Conservation (phyloP, 2,888 invertebrate genomes). For the Entomobrya proxima region DNA sequence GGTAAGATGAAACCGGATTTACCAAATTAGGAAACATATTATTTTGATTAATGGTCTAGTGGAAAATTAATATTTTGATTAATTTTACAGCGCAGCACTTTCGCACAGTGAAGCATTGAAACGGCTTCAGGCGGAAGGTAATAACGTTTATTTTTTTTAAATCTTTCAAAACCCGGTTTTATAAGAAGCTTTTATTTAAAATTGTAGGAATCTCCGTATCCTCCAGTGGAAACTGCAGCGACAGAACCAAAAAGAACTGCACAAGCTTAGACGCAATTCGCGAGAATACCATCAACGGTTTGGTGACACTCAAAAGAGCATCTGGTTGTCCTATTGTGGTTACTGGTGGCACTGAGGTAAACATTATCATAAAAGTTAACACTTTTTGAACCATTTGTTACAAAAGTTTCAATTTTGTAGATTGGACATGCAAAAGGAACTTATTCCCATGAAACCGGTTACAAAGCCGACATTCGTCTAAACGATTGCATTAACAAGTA, state of each 20-base stretch:
- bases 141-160: not conserved
- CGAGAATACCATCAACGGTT: conserved; percentile 64
- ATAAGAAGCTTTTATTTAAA: no score
- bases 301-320: conserved; percentile 63
- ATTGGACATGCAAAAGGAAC: conserved; percentile 70
- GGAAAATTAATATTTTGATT: not conserved
- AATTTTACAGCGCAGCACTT: conserved; percentile 29
- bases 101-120: conserved; percentile 37
- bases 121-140: conserved; percentile 36
- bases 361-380: no score
- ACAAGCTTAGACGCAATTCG: conserved; percentile 70
- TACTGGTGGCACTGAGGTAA: conserved; percentile 73
- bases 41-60: not conserved
- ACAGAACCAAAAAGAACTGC: conserved; percentile 69
- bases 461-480: conserved; percentile 71
- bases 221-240: conserved; percentile 71
- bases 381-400: no score
- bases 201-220: conserved; percentile 67
- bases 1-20: conserved; percentile 37
- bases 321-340: conserved; percentile 71
- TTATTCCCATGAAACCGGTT: conserved; percentile 72
- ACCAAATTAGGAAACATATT: not conserved
- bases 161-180: not conserved
- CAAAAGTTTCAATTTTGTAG: conserved; percentile 34
- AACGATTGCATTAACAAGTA: conserved; percentile 69